Base-by-base conservation (phyloP, 1,140 invertebrate species). In the Pseudomyrmex gracilis region DNA sequence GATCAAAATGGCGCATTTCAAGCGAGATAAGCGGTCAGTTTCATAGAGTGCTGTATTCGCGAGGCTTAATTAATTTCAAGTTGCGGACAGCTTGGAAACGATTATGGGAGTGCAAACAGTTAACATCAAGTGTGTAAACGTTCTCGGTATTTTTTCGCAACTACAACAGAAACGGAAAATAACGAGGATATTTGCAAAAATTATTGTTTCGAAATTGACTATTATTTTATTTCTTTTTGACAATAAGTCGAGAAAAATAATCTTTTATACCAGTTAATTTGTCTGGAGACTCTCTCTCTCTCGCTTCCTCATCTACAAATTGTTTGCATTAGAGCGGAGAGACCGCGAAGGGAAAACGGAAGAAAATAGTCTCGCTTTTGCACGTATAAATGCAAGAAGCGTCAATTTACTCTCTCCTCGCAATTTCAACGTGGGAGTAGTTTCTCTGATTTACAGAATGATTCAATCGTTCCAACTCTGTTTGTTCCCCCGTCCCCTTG, bases 371-470 rank as follows among this genome's bases (percentile, higher is more conserved):
- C 55, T 80, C 2, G 13, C 51, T 78, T 78, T 15, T 74, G n/a
- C 43, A 76, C 53, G 17, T 55, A 49, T 47, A 47, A 45, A 61
- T 77, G 15, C 12, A 58, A 43, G 5, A n/a, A 15, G 13, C 17
- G 15, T 86, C 17, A 53, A 67, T 85, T 58, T 67, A 67, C 34
- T 51, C n/a, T 78, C 22, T 70, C 64, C 78, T 34, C n/a, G n/a
- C n/a, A 49, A 55, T 45, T 53, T 22, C 13, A 66, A 73, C n/a
- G 17, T 67, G 0, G 20, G 43, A 77, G 15, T 22, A 73, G 61
- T 85, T 86, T 49, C 67, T 82, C 76, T 66, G 74, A 73, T 80
- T 77, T 63, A 47, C 51, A 82, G 85, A 86, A 82, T 80, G 76
- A 55, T 86, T 82, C 47, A 51, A 53, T 85, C 34, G 49, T 73